phyloP scores from a whole-genome alignment of 2,888 invertebrate genomes.

The Onthophagus sagittarius region DNA sequence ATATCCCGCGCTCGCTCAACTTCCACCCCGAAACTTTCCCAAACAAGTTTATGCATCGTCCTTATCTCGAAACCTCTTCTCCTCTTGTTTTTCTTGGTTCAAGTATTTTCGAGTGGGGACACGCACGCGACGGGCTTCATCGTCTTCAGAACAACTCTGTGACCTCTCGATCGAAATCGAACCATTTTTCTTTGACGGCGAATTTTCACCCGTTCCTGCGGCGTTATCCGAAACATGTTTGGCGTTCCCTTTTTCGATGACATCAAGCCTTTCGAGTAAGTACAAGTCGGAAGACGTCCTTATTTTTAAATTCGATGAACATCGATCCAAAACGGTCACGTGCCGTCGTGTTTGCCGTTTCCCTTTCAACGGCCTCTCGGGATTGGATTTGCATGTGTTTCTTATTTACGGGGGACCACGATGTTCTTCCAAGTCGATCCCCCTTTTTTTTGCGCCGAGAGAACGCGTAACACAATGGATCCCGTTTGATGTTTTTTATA shows the following conservation, averaged over 20 bases:
- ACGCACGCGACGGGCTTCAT: background rate
- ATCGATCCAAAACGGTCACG: background rate
- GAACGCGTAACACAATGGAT: background rate
- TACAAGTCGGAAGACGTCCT: slow-evolving; percentile 12
- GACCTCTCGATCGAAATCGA: background rate
- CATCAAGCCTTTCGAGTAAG: slow-evolving; percentile 26
- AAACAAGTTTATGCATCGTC: background rate
- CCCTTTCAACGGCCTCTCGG: background rate
- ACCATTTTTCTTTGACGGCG: background rate
- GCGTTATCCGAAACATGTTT: slow-evolving; percentile 18
- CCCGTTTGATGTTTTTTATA: background rate
- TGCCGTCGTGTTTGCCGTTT: background rate
- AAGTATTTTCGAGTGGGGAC: background rate
- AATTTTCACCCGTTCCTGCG: slow-evolving; percentile 1
- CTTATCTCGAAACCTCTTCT: background rate
- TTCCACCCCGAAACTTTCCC: background rate
- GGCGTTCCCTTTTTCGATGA: slow-evolving; percentile 22
- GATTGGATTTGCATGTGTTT: background rate
- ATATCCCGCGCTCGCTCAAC: background rate
- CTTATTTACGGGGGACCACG: background rate
- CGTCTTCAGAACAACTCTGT: background rate
- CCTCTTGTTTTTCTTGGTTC: background rate
- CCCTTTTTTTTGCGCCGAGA: background rate
- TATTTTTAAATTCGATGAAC: slow-evolving; percentile 5
- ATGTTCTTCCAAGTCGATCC: background rate